Percentiles rank a stretch among this genome's conserved stretches.
Evolutionary conservation across 2,888 invertebrate genomes (phyloP).

Genomic region (Danaus chrysippus): DNA sequence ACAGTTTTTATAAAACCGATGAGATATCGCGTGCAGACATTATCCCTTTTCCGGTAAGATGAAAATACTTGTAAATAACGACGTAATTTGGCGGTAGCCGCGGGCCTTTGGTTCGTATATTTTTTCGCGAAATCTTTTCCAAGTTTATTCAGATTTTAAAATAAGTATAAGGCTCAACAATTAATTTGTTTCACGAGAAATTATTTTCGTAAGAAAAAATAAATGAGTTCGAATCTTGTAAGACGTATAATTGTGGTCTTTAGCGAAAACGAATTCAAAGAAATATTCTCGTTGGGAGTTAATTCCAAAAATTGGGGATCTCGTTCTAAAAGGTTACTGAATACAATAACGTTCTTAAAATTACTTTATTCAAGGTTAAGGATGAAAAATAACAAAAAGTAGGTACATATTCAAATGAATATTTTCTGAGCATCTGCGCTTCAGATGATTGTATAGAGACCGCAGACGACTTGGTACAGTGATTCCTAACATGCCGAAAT

Average conservation of each 20-base stretch:
- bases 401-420: no score
- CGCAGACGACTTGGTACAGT: constrained; percentile 1
- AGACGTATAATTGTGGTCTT: constrained; percentile 68
- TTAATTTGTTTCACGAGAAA: constrained; percentile 72
- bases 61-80: constrained; percentile 70
- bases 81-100: constrained; percentile 72
- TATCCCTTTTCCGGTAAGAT: constrained; percentile 35
- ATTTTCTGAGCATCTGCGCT: no score
- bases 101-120: constrained; percentile 60
- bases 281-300: constrained; percentile 43
- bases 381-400: no score
- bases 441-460: no score
- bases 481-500: constrained; percentile 10
- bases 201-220: constrained; percentile 62
- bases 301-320: constrained; percentile 44
- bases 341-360: constrained; percentile 23
- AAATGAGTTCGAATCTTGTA: constrained; percentile 69
- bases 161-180: constrained; percentile 72
- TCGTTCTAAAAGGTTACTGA: constrained; percentile 28
- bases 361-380: neutral
- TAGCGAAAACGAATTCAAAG: constrained; percentile 60
- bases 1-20: constrained; percentile 25
- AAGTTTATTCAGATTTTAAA: constrained; percentile 73
- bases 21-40: constrained; percentile 26
- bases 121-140: constrained; percentile 70